Conservation (phyloP, 2,888 invertebrate species). For the Steromphala cineraria region DNA sequence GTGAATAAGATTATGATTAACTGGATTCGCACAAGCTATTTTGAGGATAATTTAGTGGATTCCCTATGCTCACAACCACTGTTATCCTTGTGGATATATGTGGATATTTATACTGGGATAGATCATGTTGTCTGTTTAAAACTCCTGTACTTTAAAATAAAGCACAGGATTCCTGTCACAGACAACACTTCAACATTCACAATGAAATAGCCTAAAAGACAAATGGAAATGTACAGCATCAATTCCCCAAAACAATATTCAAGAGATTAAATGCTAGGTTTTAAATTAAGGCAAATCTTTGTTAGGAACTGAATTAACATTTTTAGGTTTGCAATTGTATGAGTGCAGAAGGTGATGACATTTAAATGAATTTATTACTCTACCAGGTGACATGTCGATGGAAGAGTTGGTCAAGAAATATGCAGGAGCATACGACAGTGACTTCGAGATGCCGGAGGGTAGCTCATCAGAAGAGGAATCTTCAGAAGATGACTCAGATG, state of each 20-base stretch:
- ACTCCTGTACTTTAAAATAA: background rate
- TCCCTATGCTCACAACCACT: slow-evolving; percentile 28
- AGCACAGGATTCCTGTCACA: slow-evolving; percentile 24
- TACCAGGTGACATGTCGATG: slow-evolving; percentile 83
- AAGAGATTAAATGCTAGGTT: no score
- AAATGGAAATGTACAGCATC: no score
- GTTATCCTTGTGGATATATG: background rate
- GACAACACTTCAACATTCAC: background rate
- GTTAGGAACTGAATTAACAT: no score
- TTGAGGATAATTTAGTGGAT: background rate
- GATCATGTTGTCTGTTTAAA: slow-evolving; percentile 5
- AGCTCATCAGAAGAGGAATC: slow-evolving; percentile 60
- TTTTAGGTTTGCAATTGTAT: no score
- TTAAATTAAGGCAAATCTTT: no score
- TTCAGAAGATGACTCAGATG: slow-evolving; percentile 62
- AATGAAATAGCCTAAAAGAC: no score
- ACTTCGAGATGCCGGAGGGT: slow-evolving; percentile 70
- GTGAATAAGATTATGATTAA: no score
- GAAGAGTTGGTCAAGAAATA: slow-evolving; percentile 89
- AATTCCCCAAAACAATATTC: no score
- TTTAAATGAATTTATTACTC: slow-evolving; percentile 29
- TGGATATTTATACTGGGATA: background rate
- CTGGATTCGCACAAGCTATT: no score
- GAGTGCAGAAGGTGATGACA: no score
- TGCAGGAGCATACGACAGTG: slow-evolving; percentile 75